Conservation (phyloP, 2,888 invertebrate genomes). For the Drosophila lacicola region DNA sequence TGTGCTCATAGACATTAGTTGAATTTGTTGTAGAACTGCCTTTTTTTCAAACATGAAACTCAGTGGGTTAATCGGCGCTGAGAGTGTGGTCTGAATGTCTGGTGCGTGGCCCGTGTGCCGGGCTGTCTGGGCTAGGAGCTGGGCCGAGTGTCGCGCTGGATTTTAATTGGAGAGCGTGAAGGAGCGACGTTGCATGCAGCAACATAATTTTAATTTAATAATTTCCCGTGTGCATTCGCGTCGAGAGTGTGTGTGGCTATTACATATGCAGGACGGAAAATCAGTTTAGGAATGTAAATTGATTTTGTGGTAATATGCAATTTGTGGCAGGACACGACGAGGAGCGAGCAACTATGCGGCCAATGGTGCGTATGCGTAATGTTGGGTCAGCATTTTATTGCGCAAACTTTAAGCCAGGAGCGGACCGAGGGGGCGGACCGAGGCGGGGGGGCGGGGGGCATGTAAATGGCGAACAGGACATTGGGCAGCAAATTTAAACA, state of each 20-base stretch:
- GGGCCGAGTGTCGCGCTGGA: constrained; percentile 40
- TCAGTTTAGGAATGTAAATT: constrained; percentile 79
- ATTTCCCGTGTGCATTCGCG: constrained; percentile 66
- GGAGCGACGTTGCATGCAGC: constrained; percentile 59
- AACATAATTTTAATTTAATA: constrained; percentile 80
- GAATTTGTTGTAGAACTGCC: no score
- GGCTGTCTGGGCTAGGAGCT: not conserved
- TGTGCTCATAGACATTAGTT: no score
- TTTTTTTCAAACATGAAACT: no score
- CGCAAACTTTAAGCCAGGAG: constrained; percentile 56
- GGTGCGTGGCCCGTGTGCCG: constrained; percentile 10
- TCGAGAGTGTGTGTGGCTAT: constrained; percentile 22
- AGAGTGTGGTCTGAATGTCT: not conserved
- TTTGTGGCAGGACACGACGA: constrained; percentile 43
- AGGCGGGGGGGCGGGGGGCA: not conserved
- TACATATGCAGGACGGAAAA: constrained; percentile 67
- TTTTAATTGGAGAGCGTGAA: constrained; percentile 68
- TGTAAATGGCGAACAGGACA: constrained; percentile 20
- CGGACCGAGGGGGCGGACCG: not conserved
- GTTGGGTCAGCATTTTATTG: constrained; percentile 57
- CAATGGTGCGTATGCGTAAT: constrained; percentile 75
- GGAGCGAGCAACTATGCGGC: constrained; percentile 43
- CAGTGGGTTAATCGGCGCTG: no score
- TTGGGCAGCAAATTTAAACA: constrained; percentile 52
- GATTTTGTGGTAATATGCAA: constrained; percentile 79